Conservation (phyloP, 2,113 vertebrate species). For the Montifringilla adamsi region DNA sequence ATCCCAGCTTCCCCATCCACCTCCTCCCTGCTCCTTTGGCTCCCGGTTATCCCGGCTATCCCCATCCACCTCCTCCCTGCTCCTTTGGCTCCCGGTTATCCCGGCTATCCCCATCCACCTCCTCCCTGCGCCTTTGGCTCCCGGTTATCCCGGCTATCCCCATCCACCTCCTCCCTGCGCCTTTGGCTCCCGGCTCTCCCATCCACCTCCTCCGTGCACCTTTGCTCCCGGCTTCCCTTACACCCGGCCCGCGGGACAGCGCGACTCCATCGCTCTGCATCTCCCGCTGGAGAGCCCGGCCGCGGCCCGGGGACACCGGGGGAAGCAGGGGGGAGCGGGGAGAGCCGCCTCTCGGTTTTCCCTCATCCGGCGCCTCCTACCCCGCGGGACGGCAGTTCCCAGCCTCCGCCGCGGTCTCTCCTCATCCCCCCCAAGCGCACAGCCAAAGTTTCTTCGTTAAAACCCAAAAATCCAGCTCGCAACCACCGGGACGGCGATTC, state of each 20-base stretch:
- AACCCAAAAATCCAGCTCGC: not conserved
- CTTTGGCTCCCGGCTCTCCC: not conserved
- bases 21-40: too few relatives aligned
- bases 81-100: not conserved
- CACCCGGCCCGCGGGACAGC: not conserved
- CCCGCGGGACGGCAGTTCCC: not conserved
- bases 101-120: not conserved
- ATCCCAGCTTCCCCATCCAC: too few relatives aligned
- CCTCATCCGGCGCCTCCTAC: not conserved
- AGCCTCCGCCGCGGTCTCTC: not conserved
- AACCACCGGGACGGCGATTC: not conserved
- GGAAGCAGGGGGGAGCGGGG: not conserved
- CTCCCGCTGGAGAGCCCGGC: rapidly evolving
- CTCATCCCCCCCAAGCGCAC: not conserved
- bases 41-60: not conserved
- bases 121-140: not conserved
- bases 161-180: not conserved
- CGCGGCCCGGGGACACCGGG: not conserved
- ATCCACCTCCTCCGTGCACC: not conserved
- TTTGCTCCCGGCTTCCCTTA: not conserved
- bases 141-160: not conserved
- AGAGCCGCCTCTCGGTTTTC: not conserved
- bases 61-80: too few relatives aligned
- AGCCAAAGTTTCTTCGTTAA: not conserved
- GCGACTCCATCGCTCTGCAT: not conserved